These are phyloP conservation scores for Brachionus paranguensis DNA, from an alignment of 1,140 invertebrate species.

Conservation along the genomic window DNA sequence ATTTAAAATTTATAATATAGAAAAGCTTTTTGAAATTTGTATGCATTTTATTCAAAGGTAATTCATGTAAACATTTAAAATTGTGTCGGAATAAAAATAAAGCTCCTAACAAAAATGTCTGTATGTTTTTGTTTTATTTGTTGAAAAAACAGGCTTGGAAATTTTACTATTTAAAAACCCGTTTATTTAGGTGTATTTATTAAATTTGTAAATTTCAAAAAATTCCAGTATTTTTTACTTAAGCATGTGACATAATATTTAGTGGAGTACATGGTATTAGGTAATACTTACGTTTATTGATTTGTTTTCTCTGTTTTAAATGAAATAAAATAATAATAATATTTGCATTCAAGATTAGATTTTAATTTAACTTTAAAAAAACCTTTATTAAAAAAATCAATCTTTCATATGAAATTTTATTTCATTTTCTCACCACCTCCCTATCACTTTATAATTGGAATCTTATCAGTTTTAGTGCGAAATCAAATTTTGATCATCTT, in stretches of 20 bases:
- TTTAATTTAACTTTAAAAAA: neutral
- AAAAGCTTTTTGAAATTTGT: neutral
- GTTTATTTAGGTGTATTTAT: neutral
- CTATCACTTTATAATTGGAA: neutral
- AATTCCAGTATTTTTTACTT: neutral
- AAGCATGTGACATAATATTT: conserved; percentile 21
- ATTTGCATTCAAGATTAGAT: conserved; percentile 3
- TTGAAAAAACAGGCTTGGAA: neutral
- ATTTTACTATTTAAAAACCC: neutral
- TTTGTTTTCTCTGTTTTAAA: neutral
- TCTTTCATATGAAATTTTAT: neutral
- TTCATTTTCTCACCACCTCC: neutral
- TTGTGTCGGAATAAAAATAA: neutral
- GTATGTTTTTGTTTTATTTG: neutral
- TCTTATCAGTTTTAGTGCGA: neutral
- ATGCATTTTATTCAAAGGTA: neutral
- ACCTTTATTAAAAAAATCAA: neutral
- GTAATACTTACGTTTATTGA: conserved; percentile 16
- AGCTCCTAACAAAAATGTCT: neutral
- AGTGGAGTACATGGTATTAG: neutral
- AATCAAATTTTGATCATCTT: neutral
- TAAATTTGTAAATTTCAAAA: neutral
- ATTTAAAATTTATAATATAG: neutral
- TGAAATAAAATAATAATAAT: neutral
- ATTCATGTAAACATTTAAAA: neutral